Base-by-base conservation (phyloP, 1,140 invertebrate species). In the Sitodiplosis mosellana region DNA sequence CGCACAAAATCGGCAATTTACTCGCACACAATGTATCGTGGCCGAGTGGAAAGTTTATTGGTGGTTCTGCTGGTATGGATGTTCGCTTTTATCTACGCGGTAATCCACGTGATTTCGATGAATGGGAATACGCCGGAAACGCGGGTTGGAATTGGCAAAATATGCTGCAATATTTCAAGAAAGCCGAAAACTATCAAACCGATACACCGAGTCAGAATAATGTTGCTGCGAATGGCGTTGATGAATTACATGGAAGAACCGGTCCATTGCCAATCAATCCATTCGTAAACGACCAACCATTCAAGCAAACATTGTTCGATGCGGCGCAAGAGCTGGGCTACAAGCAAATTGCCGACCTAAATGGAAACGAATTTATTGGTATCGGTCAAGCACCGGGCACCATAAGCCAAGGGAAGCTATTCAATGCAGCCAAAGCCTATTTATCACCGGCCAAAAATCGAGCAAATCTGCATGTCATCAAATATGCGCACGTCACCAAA, bases 31-130 rank as follows among this genome's bases (percentile, higher is more conserved):
- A 64, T 12, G 76, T 73, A 50, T 67, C 70, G 46, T 76, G 75
- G 70, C 74, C 78, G 3, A 61, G 75, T 34, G 77, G 76, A 8
- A 74, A 74, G 54, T 75, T 78, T 48, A 54, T 78, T 47, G 83
- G 82, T 12, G 82, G 83, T 5, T 77, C 75, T 2, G 78, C 75
- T 19, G 73, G 74, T 4, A 66, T 84, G 45, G 83, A 84, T 56
- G 79, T 73, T 14, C 81, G 84, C 78, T 74, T 81, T 46, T 84
- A 84, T 59, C 73, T 80, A 0, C 60, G 82, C n/a, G 83, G 81
- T 4, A 78, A 84, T 55, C 70, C 69, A 2, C 49, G 55, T 36
- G 75, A 77, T 51, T 77, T 69, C 48, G 69, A 77, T 45, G 60
- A 64, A 42, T 89, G 86, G 85, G 75, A 72, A 38, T 67, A 69